A percentile compares a stretch with the other conserved stretches of the same genome.
These are phyloP conservation scores for Acheta domesticus DNA, from an alignment of 2,888 invertebrate genomes.

Conservation along the genomic window DNA sequence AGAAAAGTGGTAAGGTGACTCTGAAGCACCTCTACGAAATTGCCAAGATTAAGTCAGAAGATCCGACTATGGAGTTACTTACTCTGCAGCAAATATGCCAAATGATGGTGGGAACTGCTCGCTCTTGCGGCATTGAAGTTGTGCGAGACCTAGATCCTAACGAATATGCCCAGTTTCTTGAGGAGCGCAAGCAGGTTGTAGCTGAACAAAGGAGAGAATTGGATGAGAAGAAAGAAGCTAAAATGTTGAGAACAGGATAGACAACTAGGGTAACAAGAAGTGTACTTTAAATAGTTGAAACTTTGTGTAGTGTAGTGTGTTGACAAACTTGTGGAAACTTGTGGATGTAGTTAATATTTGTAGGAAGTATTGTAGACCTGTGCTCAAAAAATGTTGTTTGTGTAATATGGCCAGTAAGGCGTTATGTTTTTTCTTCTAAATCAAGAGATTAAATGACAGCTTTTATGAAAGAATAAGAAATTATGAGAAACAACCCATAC, in stretches of 20 bases:
- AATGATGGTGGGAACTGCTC: slow-evolving; percentile 73
- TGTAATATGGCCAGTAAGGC: too few species aligned
- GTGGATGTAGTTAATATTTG: too few species aligned
- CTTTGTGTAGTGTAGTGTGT: neutral
- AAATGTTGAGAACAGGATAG: slow-evolving; percentile 78
- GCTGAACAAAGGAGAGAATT: slow-evolving; percentile 72
- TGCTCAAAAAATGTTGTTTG: too few species aligned
- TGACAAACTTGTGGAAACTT: neutral
- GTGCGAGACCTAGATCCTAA: slow-evolving; percentile 71
- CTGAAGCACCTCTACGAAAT: slow-evolving; percentile 97
- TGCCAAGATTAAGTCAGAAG: slow-evolving; percentile 89
- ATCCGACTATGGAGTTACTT: slow-evolving; percentile 66
- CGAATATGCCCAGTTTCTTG: slow-evolving; percentile 79
- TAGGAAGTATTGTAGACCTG: too few species aligned
- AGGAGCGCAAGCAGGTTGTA: slow-evolving; percentile 65
- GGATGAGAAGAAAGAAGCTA: slow-evolving; percentile 82
- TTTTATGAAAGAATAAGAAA: too few species aligned
- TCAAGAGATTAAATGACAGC: too few species aligned
- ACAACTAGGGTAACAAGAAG: neutral
- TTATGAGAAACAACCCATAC: too few species aligned
- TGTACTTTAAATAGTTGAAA: neutral
- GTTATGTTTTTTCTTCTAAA: too few species aligned
- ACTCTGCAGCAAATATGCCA: slow-evolving; percentile 71
- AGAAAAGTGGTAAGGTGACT: slow-evolving; percentile 84
- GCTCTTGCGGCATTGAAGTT: slow-evolving; percentile 80